phyloP scores from a whole-genome alignment of 2,888 invertebrate species.

The Tineola bisselliella region DNA sequence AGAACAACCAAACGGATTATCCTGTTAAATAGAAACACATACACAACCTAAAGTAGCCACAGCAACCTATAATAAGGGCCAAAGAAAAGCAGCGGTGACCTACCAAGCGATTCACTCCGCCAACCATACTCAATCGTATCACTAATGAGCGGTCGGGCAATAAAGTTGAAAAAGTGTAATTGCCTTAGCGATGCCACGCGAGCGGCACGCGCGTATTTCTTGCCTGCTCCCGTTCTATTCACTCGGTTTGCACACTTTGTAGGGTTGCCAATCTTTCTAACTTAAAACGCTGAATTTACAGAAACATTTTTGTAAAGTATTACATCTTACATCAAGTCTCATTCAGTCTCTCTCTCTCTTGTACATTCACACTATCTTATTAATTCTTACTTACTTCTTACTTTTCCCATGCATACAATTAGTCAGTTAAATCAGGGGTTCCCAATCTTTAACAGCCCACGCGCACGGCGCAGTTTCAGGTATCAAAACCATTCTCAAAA shows the following conservation, averaged over 20 bases:
- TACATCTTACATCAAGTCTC: too few relatives aligned
- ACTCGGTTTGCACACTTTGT: constrained; percentile 2
- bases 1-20: too few relatives aligned
- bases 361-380: too few relatives aligned
- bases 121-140: constrained; percentile 40
- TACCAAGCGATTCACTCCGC: constrained; percentile 51
- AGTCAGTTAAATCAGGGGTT: too few relatives aligned
- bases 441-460: too few relatives aligned
- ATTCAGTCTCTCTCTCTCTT: too few relatives aligned
- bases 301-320: too few relatives aligned
- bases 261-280: constrained; percentile 2
- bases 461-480: too few relatives aligned
- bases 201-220: constrained; percentile 41
- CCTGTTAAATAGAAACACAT: background rate
- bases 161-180: constrained; percentile 60
- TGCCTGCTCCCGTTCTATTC: constrained; percentile 10
- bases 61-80: background rate
- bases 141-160: constrained; percentile 57
- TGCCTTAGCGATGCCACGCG: constrained; percentile 46
- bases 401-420: too few relatives aligned
- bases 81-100: constrained; percentile 47
- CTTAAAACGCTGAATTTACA: too few relatives aligned
- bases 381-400: too few relatives aligned
- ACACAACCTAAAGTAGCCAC: background rate
- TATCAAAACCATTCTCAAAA: too few relatives aligned